A percentile compares a stretch with the other conserved stretches of the same genome.
Evolutionary conservation across 2,113 vertebrate genomes (phyloP).

Genomic region (Campylorhamphus procurvoides): DNA sequence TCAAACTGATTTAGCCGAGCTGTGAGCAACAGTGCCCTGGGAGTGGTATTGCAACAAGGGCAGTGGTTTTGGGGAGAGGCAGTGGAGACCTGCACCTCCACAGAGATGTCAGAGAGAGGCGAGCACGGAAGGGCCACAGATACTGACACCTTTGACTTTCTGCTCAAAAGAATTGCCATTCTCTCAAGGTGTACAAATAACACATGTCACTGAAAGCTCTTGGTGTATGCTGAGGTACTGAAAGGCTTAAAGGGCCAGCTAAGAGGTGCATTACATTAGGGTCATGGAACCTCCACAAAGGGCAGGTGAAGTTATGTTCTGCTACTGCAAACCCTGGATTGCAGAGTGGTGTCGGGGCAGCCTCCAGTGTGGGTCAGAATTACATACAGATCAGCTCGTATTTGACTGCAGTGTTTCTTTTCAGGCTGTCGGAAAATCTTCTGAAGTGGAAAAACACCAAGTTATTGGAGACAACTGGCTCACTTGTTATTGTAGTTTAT

Average conservation of each 20-base stretch:
- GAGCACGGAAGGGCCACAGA: neutral
- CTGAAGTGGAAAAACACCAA: neutral
- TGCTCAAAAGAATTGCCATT: neutral
- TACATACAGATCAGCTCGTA: neutral
- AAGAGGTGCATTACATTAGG: neutral
- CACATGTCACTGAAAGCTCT: neutral
- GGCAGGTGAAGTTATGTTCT: neutral
- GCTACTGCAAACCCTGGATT: neutral
- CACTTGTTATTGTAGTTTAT: neutral
- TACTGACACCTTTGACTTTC: neutral
- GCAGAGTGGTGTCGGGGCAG: neutral
- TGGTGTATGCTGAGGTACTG: neutral
- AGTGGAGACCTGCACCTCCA: neutral
- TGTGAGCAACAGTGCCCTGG: neutral
- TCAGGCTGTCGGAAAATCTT: neutral
- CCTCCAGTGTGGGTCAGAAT: rapidly evolving
- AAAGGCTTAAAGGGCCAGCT: neutral
- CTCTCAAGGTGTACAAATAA: neutral
- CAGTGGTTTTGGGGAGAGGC: neutral
- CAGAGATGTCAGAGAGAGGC: neutral
- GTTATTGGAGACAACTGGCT: neutral
- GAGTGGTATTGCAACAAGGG: neutral
- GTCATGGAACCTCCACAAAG: neutral
- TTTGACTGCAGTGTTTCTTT: neutral
- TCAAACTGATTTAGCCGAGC: neutral